A percentile compares a stretch with the other conserved stretches of the same genome.
Conservation (phyloP, 2,113 vertebrate species). For the Rhizomys pruinosus region DNA sequence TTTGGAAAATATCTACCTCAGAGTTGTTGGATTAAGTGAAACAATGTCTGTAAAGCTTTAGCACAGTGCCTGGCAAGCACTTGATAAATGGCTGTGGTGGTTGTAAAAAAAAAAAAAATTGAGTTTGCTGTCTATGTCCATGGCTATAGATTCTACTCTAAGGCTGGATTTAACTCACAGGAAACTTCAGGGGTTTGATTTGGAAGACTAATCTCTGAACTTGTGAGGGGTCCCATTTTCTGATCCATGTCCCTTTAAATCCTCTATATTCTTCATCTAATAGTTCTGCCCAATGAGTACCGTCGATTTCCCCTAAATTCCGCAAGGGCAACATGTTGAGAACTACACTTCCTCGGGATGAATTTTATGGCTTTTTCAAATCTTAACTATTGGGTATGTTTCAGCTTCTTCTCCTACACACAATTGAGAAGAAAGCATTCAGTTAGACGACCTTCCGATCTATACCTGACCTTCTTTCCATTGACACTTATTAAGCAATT, state of each 20-base stretch:
- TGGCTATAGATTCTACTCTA: not conserved
- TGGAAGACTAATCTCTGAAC: slow-evolving; percentile 20
- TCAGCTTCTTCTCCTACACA: not conserved
- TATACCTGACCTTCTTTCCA: not conserved
- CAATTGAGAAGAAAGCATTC: not conserved
- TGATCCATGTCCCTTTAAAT: not conserved
- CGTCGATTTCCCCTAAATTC: slow-evolving; percentile 1
- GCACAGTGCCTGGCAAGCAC: slow-evolving; percentile 69
- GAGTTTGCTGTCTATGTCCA: not conserved
- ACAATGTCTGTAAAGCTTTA: slow-evolving; percentile 71
- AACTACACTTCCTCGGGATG: not conserved
- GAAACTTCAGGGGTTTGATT: slow-evolving; percentile 13
- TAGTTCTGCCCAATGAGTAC: not conserved
- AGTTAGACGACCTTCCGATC: slow-evolving; percentile 12
- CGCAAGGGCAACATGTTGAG: not conserved
- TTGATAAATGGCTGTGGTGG: slow-evolving; percentile 69
- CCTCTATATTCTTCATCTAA: not conserved
- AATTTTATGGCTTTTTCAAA: not conserved
- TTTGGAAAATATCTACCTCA: slow-evolving; percentile 69
- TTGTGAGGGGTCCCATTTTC: not conserved
- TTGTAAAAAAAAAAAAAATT: not conserved
- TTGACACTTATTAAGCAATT: not conserved
- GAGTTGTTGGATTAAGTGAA: slow-evolving; percentile 51
- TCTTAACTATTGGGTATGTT: not conserved
- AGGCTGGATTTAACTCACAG: not conserved